These are phyloP conservation scores for Rotaria socialis DNA, from an alignment of 2,888 invertebrate genomes.

Conservation along the genomic window DNA sequence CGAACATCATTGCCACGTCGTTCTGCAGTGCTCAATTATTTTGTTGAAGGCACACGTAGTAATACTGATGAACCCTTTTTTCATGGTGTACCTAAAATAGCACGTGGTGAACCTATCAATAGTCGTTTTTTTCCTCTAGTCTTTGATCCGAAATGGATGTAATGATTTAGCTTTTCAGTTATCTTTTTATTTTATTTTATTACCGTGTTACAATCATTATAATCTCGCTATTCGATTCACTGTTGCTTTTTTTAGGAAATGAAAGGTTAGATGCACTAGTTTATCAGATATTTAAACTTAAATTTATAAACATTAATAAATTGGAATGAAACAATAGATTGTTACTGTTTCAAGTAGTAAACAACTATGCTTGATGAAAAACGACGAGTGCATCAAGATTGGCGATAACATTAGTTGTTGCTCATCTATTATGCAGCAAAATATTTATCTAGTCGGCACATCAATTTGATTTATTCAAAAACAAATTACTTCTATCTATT, in stretches of 20 bases:
- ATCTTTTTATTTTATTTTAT: too few species aligned
- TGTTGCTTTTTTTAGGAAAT: too few species aligned
- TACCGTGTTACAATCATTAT: too few species aligned
- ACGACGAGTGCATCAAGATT: too few species aligned
- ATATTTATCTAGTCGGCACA: background rate
- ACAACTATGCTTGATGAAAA: too few species aligned
- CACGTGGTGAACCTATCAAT: slow-evolving; percentile 52
- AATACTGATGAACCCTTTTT: slow-evolving; percentile 52
- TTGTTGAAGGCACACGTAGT: slow-evolving; percentile 53
- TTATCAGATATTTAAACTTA: too few species aligned
- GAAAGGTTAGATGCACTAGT: too few species aligned
- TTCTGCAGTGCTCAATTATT: slow-evolving; percentile 55
- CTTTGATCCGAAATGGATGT: slow-evolving; percentile 51
- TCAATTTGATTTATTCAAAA: background rate
- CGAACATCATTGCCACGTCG: slow-evolving; percentile 52
- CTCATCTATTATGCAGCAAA: background rate
- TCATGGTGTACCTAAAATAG: slow-evolving; percentile 49
- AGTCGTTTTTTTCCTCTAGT: slow-evolving; percentile 54
- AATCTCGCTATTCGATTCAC: too few species aligned
- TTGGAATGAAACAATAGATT: too few species aligned
- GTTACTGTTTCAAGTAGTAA: too few species aligned
- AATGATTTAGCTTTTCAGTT: background rate
- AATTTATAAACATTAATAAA: too few species aligned
- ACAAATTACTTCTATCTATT: too few species aligned
- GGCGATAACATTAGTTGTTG: background rate